Evolutionary conservation across 2,888 invertebrate species (phyloP), one percentile per base, ranked within the genome.

Genomic region (Andrena praecox): DNA sequence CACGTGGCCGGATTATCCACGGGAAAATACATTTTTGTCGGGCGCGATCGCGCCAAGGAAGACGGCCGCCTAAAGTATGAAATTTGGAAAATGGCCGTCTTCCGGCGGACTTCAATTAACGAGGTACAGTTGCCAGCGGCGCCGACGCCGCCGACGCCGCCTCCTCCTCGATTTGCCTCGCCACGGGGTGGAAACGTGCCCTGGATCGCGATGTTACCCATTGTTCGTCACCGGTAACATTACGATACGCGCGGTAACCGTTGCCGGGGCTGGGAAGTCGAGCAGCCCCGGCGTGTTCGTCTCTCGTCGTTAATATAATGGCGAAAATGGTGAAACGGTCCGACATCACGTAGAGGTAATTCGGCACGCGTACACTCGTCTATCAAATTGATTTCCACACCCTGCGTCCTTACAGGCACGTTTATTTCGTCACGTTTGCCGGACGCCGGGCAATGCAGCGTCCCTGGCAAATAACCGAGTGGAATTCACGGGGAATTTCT

Each of bases 341-440:
- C 91, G 92, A 93, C 92, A 93, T 93, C 93, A 93, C 93, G 93
- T 93, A 93, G 93, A 93, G 93, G 93, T 93, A 93, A 93, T 93
- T 93, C 92, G 91, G 93, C 93, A 93, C 93, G 93, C 93, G 91
- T 93, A 91, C 90, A 89, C 91, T 90, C 91, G 90, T 90, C 92
- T 91, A 91, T 93, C 93, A 93, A 93, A 93, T 93, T 93, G 93
- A 93, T 93, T 93, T 93, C 90, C 92, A 91, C 91, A 87, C 90
- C 89, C 89, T 84, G 79, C 82, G 85, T 80, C 88, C 89, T 88
- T 85, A 84, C 79, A 52, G 74, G 60, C 85, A 80, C 89, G 86
- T 84, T 87, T 85, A 86, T 84, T 79, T 80, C 77, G 81, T 80
- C 82, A 84, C 89, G 85, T 86, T 83, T 80, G 70, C 77, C 68